Evolutionary conservation across 1,140 invertebrate species (phyloP).

Genomic region (Saccostrea glomerata): DNA sequence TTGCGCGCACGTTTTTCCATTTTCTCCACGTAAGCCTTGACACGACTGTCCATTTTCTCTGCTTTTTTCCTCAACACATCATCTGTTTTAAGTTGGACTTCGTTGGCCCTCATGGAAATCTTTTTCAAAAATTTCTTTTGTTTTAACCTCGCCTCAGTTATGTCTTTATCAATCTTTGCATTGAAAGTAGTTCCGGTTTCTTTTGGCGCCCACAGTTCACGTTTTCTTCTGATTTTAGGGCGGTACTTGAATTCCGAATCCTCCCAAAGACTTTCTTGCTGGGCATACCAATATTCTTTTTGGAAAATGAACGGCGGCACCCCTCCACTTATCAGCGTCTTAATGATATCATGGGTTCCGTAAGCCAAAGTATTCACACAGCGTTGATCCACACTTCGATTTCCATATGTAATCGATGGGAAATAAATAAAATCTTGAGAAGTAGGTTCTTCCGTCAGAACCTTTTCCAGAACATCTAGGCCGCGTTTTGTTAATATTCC

Average conservation of each 20-base stretch:
- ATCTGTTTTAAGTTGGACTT: not conserved
- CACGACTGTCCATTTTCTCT: not conserved
- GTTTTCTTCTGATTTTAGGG: constrained; percentile 11
- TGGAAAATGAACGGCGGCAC: constrained; percentile 9
- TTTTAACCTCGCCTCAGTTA: not conserved
- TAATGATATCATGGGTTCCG: not conserved
- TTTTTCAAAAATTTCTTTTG: not conserved
- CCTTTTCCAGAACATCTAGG: not conserved
- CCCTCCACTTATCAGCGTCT: not conserved
- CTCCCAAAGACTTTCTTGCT: not conserved
- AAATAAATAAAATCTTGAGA: not conserved
- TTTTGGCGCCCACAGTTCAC: constrained; percentile 29
- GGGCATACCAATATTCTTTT: not conserved
- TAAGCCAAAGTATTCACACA: not conserved
- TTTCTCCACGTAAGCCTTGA: not conserved
- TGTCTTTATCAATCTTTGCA: not conserved
- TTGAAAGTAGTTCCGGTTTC: not conserved
- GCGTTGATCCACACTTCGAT: not conserved
- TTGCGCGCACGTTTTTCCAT: not conserved
- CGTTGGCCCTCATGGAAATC: not conserved
- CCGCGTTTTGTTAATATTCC: not conserved
- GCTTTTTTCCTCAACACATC: not conserved
- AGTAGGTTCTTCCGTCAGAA: no score
- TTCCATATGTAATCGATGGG: constrained; percentile 1
- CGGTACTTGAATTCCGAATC: not conserved